These are phyloP conservation scores for Mechanitis mazaeus DNA, from an alignment of 2,888 invertebrate genomes.

Conservation along the genomic window DNA sequence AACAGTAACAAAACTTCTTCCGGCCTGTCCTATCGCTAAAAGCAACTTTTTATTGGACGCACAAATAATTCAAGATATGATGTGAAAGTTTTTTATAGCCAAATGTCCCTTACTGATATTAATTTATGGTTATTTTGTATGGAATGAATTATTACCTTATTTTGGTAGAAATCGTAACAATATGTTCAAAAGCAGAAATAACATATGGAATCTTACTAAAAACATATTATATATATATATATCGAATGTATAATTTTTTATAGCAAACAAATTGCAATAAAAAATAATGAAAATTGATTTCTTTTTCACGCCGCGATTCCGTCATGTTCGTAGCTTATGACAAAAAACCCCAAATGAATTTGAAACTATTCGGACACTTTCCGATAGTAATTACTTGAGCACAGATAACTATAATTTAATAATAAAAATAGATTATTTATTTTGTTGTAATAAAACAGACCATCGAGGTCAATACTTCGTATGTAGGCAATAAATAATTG, in stretches of 20 bases:
- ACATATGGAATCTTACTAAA: neutral
- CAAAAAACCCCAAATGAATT: no score
- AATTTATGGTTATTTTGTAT: slow-evolving; percentile 45
- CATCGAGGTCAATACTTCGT: neutral
- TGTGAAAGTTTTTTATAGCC: slow-evolving; percentile 59
- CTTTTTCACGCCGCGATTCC: no score
- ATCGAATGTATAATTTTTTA: neutral
- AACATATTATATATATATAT: neutral
- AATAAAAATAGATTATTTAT: no score
- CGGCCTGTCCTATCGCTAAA: slow-evolving; percentile 42
- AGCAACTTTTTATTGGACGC: slow-evolving; percentile 52
- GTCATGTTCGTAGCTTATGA: no score
- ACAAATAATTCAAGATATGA: slow-evolving; percentile 62
- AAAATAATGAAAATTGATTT: neutral
- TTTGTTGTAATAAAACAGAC: neutral
- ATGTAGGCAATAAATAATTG: slow-evolving; percentile 4
- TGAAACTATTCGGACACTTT: no score
- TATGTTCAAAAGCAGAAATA: slow-evolving; percentile 26
- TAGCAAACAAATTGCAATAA: neutral
- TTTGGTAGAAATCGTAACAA: slow-evolving; percentile 43
- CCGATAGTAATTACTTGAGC: no score
- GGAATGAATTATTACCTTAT: slow-evolving; percentile 54
- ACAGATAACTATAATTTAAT: no score
- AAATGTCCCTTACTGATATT: slow-evolving; percentile 51
- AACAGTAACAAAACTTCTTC: slow-evolving; percentile 60